Percentiles rank a stretch among this genome's conserved stretches.
These are phyloP conservation scores for Rhegmatorhina hoffmannsi DNA, from an alignment of 2,113 vertebrate species.

Conservation along the genomic window DNA sequence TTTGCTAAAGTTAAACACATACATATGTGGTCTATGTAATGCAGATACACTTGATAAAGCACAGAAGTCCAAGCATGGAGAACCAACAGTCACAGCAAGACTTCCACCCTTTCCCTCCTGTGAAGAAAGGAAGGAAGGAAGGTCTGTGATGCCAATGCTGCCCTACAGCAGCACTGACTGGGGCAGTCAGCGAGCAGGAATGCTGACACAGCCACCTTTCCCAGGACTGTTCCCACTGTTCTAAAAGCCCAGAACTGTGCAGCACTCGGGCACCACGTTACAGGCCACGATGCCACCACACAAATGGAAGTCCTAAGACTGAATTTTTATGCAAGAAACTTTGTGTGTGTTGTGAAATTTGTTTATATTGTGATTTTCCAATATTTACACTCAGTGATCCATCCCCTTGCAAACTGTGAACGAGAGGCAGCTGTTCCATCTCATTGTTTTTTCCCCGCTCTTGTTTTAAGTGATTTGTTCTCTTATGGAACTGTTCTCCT, in stretches of 20 bases:
- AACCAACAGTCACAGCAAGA: not conserved
- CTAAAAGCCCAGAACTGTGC: not conserved
- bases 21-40: not conserved
- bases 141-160: not conserved
- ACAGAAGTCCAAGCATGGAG: fast-evolving
- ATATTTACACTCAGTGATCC: not conserved
- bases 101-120: not conserved
- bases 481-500: not conserved
- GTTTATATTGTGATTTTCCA: not conserved
- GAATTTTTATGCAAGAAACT: not conserved
- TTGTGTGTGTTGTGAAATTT: not conserved
- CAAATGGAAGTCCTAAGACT: not conserved
- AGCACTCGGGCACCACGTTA: fast-evolving
- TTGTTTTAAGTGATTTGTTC: not conserved
- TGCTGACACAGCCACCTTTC: not conserved
- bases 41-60: not conserved
- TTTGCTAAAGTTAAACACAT: not conserved
- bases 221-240: not conserved
- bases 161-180: not conserved
- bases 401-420: not conserved
- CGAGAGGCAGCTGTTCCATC: not conserved
- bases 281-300: not conserved
- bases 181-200: not conserved
- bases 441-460: fast-evolving
- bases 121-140: not conserved